These are phyloP conservation scores for Philantomba maxwellii DNA, from an alignment of 2,113 vertebrate species.

Conservation along the genomic window DNA sequence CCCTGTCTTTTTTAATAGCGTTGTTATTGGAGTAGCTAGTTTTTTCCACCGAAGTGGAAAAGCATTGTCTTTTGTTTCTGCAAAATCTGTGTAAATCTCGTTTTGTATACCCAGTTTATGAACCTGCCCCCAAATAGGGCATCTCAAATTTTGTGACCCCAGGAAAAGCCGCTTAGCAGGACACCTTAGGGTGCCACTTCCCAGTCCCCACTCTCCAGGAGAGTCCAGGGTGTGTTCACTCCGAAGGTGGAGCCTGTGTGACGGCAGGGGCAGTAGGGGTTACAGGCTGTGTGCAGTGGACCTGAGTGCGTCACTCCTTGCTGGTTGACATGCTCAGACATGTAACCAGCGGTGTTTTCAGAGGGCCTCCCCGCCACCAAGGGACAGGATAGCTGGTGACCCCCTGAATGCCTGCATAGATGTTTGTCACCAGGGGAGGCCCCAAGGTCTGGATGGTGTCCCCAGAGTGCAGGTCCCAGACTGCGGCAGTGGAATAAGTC, in stretches of 20 bases:
- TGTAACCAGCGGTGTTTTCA: neutral
- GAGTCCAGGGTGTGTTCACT: neutral
- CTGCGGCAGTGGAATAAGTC: neutral
- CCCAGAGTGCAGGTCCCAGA: neutral
- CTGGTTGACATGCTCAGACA: neutral
- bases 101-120: neutral
- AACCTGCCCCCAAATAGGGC: neutral
- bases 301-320: neutral
- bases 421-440: neutral
- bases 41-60: neutral
- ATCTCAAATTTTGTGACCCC: neutral
- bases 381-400: neutral
- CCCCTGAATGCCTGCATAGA: neutral
- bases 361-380: neutral
- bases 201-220: neutral
- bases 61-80: neutral
- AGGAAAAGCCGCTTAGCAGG: neutral
- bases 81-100: neutral
- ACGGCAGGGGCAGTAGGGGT: neutral
- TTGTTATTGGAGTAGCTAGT: neutral
- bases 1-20: neutral
- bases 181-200: neutral
- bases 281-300: neutral
- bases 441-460: neutral
- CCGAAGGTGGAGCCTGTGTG: neutral